Evolutionary conservation across 2,888 invertebrate species (phyloP).

Genomic region (Melieria omissa): DNA sequence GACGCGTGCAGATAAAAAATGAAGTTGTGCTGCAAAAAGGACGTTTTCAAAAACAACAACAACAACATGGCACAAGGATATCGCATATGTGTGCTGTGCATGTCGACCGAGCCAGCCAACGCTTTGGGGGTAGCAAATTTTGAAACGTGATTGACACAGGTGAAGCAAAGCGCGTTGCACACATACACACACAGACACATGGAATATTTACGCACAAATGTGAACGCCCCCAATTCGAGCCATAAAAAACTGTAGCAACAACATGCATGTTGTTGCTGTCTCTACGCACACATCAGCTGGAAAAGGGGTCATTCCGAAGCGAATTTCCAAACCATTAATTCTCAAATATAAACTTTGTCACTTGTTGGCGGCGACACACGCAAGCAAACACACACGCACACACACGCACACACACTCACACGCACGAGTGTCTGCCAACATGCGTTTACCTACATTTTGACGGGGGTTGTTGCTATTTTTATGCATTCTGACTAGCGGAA

Average conservation of each 20-base stretch:
- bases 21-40: not conserved
- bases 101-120: too few relatives aligned
- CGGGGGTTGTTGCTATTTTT: not conserved
- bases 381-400: constrained; percentile 5
- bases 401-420: constrained; percentile 4
- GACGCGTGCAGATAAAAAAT: constrained; percentile 19
- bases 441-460: constrained; percentile 5
- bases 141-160: constrained; percentile 41
- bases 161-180: constrained; percentile 20
- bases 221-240: constrained; percentile 5
- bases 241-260: not conserved
- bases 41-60: not conserved
- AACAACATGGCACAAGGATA: not conserved
- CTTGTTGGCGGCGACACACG: constrained; percentile 32
- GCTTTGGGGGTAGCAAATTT: constrained; percentile 10
- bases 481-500: too few relatives aligned
- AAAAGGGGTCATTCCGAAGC: constrained; percentile 48
- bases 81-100: not conserved
- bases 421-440: not conserved
- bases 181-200: not conserved
- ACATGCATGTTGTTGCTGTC: not conserved
- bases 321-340: constrained; percentile 57
- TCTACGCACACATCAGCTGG: not conserved
- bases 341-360: constrained; percentile 50
- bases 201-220: constrained; percentile 9